A percentile compares a stretch with the other conserved stretches of the same genome.
Conservation (phyloP, 2,113 vertebrate species). For the Heliornis fulica region DNA sequence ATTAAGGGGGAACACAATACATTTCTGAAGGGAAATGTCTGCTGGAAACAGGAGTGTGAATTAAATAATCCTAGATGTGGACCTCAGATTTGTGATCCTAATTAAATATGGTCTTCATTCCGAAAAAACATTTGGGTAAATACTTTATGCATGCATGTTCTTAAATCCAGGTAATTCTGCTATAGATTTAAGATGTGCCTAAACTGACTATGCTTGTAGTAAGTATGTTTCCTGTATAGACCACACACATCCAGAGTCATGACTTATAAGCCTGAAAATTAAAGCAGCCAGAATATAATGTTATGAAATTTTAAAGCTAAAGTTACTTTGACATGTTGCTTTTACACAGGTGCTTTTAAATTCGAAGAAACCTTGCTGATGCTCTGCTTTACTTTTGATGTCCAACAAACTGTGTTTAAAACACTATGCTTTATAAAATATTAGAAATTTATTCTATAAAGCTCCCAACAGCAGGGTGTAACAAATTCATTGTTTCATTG, state of each 20-base stretch:
- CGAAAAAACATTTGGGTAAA: neutral
- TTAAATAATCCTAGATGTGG: neutral
- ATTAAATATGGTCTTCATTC: neutral
- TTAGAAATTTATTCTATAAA: neutral
- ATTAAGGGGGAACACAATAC: neutral
- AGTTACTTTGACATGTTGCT: neutral
- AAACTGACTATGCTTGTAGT: neutral
- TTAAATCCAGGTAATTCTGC: neutral
- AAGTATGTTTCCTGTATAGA: neutral
- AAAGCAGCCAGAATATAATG: neutral
- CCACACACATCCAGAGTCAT: neutral
- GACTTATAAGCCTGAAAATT: neutral
- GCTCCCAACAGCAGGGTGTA: neutral
- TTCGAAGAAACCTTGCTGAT: neutral
- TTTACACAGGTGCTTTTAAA: constrained; percentile 18
- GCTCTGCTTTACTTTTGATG: neutral
- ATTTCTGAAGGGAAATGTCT: neutral
- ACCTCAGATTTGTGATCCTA: neutral
- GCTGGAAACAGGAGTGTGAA: neutral
- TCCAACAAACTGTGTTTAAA: neutral
- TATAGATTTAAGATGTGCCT: neutral
- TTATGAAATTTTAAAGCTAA: neutral
- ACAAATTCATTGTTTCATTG: neutral
- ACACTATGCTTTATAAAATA: constrained; percentile 18
- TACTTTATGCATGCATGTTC: neutral